Conservation (phyloP, 2,888 invertebrate species). For the Hipparchia semele region DNA sequence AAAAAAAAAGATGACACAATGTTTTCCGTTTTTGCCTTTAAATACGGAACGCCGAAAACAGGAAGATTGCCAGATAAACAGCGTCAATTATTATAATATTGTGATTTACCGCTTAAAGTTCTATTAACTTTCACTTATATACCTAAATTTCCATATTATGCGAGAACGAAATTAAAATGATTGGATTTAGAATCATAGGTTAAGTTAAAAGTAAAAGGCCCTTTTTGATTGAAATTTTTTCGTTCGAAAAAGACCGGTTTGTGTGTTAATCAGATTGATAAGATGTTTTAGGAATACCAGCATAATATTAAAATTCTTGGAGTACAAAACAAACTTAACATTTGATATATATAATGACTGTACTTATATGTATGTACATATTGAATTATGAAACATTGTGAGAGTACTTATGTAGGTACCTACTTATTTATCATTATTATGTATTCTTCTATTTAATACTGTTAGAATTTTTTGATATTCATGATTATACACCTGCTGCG, state of each 20-base stretch:
- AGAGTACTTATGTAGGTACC: too few relatives aligned
- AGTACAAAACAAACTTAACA: too few relatives aligned
- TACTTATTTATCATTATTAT: too few relatives aligned
- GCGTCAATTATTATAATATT: conserved; percentile 22
- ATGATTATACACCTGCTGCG: too few relatives aligned
- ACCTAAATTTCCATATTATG: conserved; percentile 28
- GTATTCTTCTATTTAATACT: too few relatives aligned
- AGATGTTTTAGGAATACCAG: too few relatives aligned
- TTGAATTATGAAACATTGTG: too few relatives aligned
- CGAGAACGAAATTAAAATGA: conserved; percentile 30
- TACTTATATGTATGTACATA: too few relatives aligned
- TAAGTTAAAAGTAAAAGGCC: conserved; percentile 15
- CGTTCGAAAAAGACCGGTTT: neutral
- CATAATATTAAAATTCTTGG: too few relatives aligned
- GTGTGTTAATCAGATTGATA: neutral
- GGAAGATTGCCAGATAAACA: conserved; percentile 2
- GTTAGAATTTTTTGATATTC: too few relatives aligned
- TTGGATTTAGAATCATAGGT: conserved; percentile 31
- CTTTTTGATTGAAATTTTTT: conserved; percentile 1
- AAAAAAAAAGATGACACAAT: neutral
- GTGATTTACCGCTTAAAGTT: conserved; percentile 22
- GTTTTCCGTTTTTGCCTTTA: neutral
- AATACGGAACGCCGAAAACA: conserved; percentile 14
- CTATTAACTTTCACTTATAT: conserved; percentile 37
- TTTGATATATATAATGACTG: too few relatives aligned